Conservation (phyloP, 2,888 invertebrate species). For the Quadroppia sp. region DNA sequence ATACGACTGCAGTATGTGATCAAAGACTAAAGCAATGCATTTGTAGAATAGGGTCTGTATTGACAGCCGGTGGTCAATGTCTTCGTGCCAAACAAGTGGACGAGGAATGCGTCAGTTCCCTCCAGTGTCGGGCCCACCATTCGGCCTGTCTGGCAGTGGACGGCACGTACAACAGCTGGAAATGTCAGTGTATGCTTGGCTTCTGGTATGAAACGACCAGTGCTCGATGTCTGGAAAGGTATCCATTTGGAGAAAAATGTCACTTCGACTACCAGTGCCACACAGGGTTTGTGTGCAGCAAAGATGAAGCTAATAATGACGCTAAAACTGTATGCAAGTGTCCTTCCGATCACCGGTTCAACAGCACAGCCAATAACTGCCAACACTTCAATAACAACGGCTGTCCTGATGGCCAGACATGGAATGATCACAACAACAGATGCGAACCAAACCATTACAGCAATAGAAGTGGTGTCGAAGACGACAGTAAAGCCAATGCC, state of each 20-base stretch:
- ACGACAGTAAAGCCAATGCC: neutral
- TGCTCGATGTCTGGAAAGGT: neutral
- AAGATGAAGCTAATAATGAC: neutral
- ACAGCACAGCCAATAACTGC: conserved; percentile 4
- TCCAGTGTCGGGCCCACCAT: neutral
- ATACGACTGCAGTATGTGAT: conserved; percentile 3
- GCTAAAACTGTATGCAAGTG: conserved; percentile 12
- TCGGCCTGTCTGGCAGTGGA: conserved; percentile 15
- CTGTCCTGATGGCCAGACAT: conserved; percentile 37
- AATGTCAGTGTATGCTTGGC: conserved; percentile 18
- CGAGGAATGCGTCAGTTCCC: conserved; percentile 1
- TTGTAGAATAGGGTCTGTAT: neutral
- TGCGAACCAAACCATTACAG: conserved; percentile 39
- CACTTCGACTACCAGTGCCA: neutral
- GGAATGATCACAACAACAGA: conserved; percentile 34
- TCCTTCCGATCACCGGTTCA: conserved; percentile 18
- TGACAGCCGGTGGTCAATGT: conserved; percentile 7
- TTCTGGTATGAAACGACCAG: conserved; percentile 1
- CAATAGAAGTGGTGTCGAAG: neutral
- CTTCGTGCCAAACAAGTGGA: neutral
- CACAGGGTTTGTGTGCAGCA: neutral
- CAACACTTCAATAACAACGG: conserved; percentile 33
- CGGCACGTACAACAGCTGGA: neutral
- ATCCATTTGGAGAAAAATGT: neutral
- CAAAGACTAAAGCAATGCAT: conserved; percentile 9